Evolutionary conservation across 2,113 vertebrate genomes (phyloP).

Genomic region (Malurus alboscapulatus): DNA sequence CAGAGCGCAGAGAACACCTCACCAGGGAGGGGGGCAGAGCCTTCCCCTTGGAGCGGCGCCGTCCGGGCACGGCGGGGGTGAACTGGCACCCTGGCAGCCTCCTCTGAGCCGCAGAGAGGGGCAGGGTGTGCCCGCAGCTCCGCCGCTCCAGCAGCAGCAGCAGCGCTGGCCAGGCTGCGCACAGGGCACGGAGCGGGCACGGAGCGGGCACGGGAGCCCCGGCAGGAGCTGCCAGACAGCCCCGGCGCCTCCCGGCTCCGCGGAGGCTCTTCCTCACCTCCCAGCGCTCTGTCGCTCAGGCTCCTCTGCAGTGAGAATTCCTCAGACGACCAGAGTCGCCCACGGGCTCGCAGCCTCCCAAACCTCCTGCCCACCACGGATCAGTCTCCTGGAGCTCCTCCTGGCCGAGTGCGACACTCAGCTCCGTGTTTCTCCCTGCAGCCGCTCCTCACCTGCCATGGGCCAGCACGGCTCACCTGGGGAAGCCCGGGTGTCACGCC

Average conservation of each 20-base stretch:
- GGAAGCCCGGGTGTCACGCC: background rate
- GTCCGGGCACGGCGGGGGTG: rapidly evolving
- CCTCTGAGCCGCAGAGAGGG: background rate
- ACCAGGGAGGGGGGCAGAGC: background rate
- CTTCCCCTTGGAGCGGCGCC: rapidly evolving
- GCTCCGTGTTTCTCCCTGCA: rapidly evolving
- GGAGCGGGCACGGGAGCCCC: background rate
- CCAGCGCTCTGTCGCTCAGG: background rate
- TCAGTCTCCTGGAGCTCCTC: background rate
- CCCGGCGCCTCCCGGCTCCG: background rate
- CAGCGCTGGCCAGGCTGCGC: background rate
- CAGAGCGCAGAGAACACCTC: background rate
- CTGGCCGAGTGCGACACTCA: rapidly evolving
- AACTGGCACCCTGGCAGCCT: background rate
- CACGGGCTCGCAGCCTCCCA: background rate
- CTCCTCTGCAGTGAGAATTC: background rate
- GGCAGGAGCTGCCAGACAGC: background rate
- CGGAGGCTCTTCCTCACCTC: background rate
- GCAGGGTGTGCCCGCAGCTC: background rate
- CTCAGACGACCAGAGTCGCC: background rate
- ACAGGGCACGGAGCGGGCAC: background rate
- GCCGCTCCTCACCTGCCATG: background rate
- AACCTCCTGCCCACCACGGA: background rate
- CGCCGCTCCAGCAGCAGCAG: rapidly evolving
- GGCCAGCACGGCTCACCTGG: background rate